Conservation (phyloP, 1,140 invertebrate species). For the Coptotermes formosanus region DNA sequence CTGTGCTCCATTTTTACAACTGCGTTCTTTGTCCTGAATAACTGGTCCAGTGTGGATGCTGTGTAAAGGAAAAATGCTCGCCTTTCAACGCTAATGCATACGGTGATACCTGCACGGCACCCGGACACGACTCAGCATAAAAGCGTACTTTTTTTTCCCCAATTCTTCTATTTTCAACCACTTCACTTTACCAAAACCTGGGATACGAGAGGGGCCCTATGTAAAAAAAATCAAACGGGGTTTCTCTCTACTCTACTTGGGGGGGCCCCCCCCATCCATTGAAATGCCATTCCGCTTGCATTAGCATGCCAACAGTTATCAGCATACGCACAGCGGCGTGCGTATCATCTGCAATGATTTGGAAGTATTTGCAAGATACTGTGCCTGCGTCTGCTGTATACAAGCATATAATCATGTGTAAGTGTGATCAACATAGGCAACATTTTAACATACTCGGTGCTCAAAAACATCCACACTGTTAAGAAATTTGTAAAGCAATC, state of each 20-base stretch:
- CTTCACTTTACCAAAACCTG: background rate
- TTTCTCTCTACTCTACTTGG: background rate
- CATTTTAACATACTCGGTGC: too few species aligned
- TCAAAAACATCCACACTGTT: too few species aligned
- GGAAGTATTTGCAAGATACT: too few species aligned
- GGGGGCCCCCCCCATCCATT: background rate
- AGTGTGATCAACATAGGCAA: too few species aligned
- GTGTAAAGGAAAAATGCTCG: background rate
- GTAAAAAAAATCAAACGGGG: background rate
- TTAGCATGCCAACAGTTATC: background rate
- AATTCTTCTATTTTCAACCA: background rate
- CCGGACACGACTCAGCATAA: background rate
- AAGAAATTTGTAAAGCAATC: too few species aligned
- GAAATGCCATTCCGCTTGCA: background rate
- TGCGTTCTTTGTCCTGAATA: too few species aligned
- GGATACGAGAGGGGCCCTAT: too few species aligned
- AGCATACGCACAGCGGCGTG: background rate
- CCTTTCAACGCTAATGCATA: background rate
- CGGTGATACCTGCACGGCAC: background rate
- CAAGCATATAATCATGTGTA: too few species aligned
- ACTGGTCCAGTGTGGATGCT: too few species aligned
- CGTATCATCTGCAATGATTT: too few species aligned
- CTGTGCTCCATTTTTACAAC: too few species aligned
- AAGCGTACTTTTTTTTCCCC: background rate
- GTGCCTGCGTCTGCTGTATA: too few species aligned